Conservation (phyloP, 1,140 invertebrate species). For the Pristionchus pacificus region DNA sequence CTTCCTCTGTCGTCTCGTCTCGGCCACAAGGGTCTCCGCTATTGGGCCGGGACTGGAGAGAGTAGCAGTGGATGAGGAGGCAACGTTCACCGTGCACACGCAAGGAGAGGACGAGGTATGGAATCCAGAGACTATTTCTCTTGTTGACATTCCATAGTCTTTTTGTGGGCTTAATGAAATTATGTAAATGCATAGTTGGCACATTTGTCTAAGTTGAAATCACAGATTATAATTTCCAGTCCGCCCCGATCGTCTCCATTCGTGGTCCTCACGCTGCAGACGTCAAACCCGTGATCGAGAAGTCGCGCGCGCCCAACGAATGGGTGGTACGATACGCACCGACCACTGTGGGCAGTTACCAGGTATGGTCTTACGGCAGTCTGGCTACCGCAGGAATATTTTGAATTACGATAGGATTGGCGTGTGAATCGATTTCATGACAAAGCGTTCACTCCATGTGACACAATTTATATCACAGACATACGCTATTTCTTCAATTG, state of each 20-base stretch:
- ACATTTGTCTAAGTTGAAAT: too few relatives aligned
- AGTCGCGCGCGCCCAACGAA: slow-evolving; percentile 17
- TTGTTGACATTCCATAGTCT: too few relatives aligned
- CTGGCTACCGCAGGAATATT: too few relatives aligned
- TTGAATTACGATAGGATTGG: too few relatives aligned
- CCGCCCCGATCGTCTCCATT: slow-evolving; percentile 33
- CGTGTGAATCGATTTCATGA: too few relatives aligned
- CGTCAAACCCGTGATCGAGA: slow-evolving; percentile 23
- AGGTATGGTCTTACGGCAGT: too few relatives aligned
- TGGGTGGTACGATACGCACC: slow-evolving; percentile 59
- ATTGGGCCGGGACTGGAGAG: slow-evolving; percentile 80
- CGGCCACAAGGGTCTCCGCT: slow-evolving; percentile 67
- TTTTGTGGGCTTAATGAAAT: too few relatives aligned
- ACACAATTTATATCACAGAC: too few relatives aligned
- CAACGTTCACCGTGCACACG: slow-evolving; percentile 78
- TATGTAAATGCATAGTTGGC: too few relatives aligned
- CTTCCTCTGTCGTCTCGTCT: slow-evolving; percentile 46
- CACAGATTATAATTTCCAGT: background rate
- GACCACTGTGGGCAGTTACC: slow-evolving; percentile 72
- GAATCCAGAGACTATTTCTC: too few relatives aligned
- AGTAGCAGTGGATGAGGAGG: slow-evolving; percentile 78
- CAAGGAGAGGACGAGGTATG: slow-evolving; percentile 61
- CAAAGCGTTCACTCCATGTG: too few relatives aligned
- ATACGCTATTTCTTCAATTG: too few relatives aligned
- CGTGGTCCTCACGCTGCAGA: slow-evolving; percentile 26